Evolutionary conservation across 2,113 vertebrate genomes (phyloP).

Genomic region (Tupaia chinensis): DNA sequence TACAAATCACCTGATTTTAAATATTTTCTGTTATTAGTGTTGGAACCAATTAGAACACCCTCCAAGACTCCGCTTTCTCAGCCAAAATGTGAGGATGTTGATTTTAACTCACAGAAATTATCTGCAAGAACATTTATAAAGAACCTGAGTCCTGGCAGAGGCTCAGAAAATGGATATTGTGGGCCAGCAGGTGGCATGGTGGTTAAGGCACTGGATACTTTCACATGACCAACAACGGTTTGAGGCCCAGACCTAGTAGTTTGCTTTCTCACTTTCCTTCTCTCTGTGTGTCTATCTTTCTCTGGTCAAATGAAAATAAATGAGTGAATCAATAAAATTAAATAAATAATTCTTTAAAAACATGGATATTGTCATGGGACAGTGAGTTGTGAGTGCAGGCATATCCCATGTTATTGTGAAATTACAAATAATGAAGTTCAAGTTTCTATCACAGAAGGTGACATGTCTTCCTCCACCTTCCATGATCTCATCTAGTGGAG

Average conservation of each 20-base stretch:
- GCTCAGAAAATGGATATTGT: neutral
- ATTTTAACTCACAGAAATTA: neutral
- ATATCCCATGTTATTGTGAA: neutral
- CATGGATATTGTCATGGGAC: neutral
- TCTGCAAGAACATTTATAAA: neutral
- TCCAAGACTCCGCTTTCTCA: neutral
- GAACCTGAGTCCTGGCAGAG: neutral
- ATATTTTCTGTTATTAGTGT: too few relatives aligned
- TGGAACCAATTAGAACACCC: too few relatives aligned
- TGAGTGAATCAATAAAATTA: too few relatives aligned
- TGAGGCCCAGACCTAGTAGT: too few relatives aligned
- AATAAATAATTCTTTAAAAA: too few relatives aligned
- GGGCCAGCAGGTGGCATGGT: too few relatives aligned
- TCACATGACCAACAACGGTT: too few relatives aligned
- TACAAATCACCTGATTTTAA: too few relatives aligned
- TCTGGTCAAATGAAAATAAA: too few relatives aligned
- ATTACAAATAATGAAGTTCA: neutral
- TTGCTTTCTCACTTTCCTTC: too few relatives aligned
- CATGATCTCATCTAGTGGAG: fast-evolving
- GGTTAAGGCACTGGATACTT: too few relatives aligned
- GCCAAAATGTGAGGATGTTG: neutral
- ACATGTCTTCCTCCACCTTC: fast-evolving
- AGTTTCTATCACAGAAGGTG: neutral
- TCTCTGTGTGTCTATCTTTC: too few relatives aligned
- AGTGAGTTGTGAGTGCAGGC: neutral